phyloP scores from a whole-genome alignment of 2,113 vertebrate species.

The Elanoides forficatus region DNA sequence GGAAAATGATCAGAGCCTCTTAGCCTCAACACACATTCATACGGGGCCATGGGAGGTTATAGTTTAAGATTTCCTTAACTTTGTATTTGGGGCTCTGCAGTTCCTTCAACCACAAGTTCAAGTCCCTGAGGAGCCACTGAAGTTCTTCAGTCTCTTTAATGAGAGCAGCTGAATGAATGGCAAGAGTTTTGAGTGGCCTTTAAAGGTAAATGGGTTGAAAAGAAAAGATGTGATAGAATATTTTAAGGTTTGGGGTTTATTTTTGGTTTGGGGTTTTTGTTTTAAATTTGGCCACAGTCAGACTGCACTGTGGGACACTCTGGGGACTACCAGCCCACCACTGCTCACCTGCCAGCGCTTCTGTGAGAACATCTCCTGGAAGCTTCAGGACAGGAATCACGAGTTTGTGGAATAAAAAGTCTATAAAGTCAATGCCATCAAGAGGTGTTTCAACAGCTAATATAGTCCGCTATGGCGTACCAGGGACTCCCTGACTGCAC shows the following conservation, averaged over 20 bases:
- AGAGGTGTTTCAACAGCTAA: background rate
- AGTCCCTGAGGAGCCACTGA: background rate
- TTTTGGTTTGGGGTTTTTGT: background rate
- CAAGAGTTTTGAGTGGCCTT: background rate
- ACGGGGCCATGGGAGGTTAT: fast-evolving
- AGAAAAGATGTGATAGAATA: background rate
- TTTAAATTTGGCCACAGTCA: background rate
- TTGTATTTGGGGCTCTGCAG: background rate
- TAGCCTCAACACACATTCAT: background rate
- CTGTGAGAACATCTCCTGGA: background rate
- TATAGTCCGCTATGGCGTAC: fast-evolving
- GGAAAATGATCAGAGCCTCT: background rate
- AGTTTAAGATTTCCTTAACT: background rate
- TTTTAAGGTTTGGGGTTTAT: background rate
- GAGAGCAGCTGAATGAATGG: background rate
- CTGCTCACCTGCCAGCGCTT: background rate
- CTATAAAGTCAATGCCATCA: background rate
- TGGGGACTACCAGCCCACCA: background rate
- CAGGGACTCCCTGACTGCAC: background rate
- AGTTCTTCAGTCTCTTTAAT: background rate
- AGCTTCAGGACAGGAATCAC: background rate
- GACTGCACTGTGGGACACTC: fast-evolving
- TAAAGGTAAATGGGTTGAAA: background rate
- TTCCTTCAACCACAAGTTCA: conserved; percentile 11
- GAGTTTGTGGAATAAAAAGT: fast-evolving